These are phyloP conservation scores for Syrrhaptes paradoxus DNA, from an alignment of 2,113 vertebrate genomes.

Conservation along the genomic window DNA sequence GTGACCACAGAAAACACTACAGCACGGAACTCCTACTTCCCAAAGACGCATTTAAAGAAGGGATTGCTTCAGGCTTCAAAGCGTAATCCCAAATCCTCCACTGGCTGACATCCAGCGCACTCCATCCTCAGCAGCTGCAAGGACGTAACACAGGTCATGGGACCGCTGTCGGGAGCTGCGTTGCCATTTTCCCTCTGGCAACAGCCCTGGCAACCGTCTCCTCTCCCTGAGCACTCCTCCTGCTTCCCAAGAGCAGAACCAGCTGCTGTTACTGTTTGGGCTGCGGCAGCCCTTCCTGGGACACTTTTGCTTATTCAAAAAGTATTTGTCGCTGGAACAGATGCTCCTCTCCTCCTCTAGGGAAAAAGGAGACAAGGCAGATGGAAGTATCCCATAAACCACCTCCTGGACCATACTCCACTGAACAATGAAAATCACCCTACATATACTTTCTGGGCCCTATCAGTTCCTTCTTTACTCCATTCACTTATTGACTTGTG, in stretches of 20 bases:
- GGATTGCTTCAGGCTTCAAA: not conserved
- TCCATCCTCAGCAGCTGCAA: not conserved
- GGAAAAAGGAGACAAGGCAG: not conserved
- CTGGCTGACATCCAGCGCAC: accelerated
- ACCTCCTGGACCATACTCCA: accelerated
- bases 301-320: not conserved
- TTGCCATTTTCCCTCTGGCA: accelerated
- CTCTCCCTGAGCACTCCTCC: not conserved
- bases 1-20: not conserved
- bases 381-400: not conserved
- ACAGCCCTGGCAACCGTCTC: accelerated
- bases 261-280: not conserved
- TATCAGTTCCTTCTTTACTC: not conserved
- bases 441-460: not conserved
- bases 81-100: not conserved
- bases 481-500: not conserved
- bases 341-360: not conserved
- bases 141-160: accelerated
- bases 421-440: not conserved
- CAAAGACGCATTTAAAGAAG: not conserved
- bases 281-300: not conserved
- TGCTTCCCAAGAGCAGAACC: not conserved
- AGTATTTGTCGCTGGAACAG: not conserved
- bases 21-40: not conserved
- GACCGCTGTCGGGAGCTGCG: accelerated